Conservation (phyloP, 2,797 vertebrate species). For the Molossus alvarezi region DNA sequence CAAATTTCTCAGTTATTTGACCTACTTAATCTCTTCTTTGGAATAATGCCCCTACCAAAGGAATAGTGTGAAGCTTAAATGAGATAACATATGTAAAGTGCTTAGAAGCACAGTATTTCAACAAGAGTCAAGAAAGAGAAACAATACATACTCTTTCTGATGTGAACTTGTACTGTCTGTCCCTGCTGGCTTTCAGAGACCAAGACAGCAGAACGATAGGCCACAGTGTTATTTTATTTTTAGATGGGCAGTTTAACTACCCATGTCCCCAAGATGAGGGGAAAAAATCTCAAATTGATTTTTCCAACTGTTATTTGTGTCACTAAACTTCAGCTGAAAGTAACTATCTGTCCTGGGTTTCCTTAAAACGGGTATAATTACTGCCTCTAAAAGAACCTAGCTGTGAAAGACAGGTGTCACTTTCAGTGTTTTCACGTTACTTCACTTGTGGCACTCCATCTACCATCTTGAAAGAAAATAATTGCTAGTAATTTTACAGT, state of each 20-base stretch:
- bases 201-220: background rate
- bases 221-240: conserved; percentile 5
- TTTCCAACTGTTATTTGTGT: conserved; percentile 21
- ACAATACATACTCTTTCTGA: background rate
- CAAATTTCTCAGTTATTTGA: conserved; percentile 40
- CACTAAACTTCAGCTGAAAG: background rate
- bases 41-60: conserved; percentile 21
- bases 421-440: background rate
- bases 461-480: background rate
- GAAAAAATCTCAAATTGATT: background rate
- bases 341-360: conserved; percentile 17
- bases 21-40: conserved; percentile 33
- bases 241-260: background rate
- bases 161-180: background rate
- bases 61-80: background rate
- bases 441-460: background rate
- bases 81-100: background rate
- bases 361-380: background rate
- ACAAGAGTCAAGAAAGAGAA: background rate
- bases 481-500: conserved; percentile 13
- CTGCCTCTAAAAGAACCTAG: background rate
- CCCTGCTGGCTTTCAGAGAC: conserved; percentile 14
- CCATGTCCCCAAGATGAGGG: background rate
- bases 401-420: background rate
- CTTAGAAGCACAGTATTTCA: conserved; percentile 55